These are phyloP conservation scores for Zaprionus capensis DNA, from an alignment of 1,140 invertebrate species.

Conservation along the genomic window DNA sequence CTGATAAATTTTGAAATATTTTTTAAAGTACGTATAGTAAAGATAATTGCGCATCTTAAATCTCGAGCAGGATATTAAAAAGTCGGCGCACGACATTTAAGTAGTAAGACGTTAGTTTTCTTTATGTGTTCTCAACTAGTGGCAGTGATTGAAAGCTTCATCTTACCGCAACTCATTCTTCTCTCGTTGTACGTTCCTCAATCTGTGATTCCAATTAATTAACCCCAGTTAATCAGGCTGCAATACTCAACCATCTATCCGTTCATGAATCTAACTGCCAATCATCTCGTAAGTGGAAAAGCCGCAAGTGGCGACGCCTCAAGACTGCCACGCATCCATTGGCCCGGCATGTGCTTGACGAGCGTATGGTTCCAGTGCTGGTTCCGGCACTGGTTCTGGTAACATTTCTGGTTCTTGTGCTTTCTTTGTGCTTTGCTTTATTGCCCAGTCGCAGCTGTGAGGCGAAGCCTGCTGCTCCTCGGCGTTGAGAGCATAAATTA, in stretches of 20 bases:
- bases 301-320: not conserved
- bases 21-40: too few relatives aligned
- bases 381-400: conserved; percentile 5
- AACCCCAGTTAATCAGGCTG: conserved; percentile 15
- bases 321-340: conserved; percentile 21
- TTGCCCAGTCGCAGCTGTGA: conserved; percentile 35
- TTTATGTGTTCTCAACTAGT: too few relatives aligned
- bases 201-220: conserved; percentile 7
- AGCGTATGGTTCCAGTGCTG: conserved; percentile 1
- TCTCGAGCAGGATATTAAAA: too few relatives aligned
- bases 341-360: not conserved
- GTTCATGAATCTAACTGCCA: conserved; percentile 42
- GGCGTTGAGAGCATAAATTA: conserved; percentile 69
- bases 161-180: not conserved
- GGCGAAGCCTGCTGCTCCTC: not conserved
- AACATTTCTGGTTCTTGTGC: conserved; percentile 3
- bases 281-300: conserved; percentile 31
- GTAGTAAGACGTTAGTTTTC: too few relatives aligned
- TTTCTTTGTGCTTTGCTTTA: conserved; percentile 36
- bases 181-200: not conserved
- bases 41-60: too few relatives aligned
- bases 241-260: not conserved
- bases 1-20: too few relatives aligned
- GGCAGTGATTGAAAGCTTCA: not conserved
- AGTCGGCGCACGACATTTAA: too few relatives aligned